A percentile compares a stretch with the other conserved stretches of the same genome.
phyloP scores from a whole-genome alignment of 2,888 invertebrate species.

The Trachelus troglodyta region DNA sequence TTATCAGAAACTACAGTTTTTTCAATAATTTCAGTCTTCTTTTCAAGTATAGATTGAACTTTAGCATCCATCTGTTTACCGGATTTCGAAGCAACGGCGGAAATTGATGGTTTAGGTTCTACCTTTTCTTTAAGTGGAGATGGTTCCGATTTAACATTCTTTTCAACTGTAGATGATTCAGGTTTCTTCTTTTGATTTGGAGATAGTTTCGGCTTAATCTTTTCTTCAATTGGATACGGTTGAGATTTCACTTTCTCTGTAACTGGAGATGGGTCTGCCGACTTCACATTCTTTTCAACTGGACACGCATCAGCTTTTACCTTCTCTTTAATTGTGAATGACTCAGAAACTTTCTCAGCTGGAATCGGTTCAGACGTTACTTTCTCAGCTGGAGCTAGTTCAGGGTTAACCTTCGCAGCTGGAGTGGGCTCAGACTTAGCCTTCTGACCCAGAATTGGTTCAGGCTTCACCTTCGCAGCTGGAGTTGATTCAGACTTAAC shows the following conservation, averaged over 20 bases:
- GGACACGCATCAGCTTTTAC: no score
- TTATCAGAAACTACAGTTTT: background rate
- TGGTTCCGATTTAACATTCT: no score
- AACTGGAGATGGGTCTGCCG: background rate
- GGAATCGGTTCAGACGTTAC: background rate
- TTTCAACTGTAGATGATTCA: background rate
- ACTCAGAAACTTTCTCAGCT: background rate
- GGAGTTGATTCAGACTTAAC: no score
- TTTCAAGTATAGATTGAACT: no score
- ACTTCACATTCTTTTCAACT: constrained; percentile 12
- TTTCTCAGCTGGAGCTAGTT: no score
- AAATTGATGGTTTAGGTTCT: background rate
- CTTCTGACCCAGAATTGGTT: background rate
- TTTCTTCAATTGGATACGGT: constrained; percentile 9
- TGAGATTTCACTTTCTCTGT: constrained; percentile 8
- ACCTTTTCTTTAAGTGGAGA: background rate
- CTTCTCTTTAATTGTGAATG: background rate
- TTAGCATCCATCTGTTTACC: no score
- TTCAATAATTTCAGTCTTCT: background rate
- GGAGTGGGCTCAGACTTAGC: background rate
- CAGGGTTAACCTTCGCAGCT: no score
- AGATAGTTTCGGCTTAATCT: constrained; percentile 12
- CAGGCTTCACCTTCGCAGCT: no score
- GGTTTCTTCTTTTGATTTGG: background rate
- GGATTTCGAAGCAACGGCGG: background rate